These are phyloP conservation scores for Conomelus anceps DNA, from an alignment of 2,888 invertebrate genomes.

Conservation along the genomic window DNA sequence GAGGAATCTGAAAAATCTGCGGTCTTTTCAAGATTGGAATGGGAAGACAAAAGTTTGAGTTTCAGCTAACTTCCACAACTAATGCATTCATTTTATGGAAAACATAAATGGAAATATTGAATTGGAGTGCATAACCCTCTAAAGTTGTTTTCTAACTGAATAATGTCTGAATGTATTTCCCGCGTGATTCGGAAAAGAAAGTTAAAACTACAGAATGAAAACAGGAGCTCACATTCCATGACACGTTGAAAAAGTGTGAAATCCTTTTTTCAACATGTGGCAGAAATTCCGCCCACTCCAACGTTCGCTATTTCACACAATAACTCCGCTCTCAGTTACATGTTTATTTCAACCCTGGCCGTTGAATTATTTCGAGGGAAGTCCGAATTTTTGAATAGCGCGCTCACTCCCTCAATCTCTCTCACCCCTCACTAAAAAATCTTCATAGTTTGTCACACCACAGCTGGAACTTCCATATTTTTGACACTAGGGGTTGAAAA, in stretches of 20 bases:
- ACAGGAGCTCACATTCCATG: background rate
- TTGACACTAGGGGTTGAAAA: background rate
- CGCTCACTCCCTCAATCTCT: background rate
- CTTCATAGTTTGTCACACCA: background rate
- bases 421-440: background rate
- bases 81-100: no score
- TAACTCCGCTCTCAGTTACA: background rate
- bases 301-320: background rate
- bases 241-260: background rate
- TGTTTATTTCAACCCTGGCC: background rate
- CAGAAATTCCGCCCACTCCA: background rate
- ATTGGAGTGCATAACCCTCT: no score
- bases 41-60: background rate
- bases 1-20: no score
- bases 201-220: background rate
- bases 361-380: background rate
- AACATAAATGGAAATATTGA: no score
- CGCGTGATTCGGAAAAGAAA: background rate
- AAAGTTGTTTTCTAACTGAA: background rate
- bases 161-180: background rate
- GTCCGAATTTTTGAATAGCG: background rate
- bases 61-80: no score
- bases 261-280: background rate
- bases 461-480: background rate
- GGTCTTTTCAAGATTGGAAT: background rate